A percentile compares a stretch with the other conserved stretches of the same genome.
These are phyloP conservation scores for Eira barbara DNA, from an alignment of 2,113 vertebrate species.

Conservation along the genomic window DNA sequence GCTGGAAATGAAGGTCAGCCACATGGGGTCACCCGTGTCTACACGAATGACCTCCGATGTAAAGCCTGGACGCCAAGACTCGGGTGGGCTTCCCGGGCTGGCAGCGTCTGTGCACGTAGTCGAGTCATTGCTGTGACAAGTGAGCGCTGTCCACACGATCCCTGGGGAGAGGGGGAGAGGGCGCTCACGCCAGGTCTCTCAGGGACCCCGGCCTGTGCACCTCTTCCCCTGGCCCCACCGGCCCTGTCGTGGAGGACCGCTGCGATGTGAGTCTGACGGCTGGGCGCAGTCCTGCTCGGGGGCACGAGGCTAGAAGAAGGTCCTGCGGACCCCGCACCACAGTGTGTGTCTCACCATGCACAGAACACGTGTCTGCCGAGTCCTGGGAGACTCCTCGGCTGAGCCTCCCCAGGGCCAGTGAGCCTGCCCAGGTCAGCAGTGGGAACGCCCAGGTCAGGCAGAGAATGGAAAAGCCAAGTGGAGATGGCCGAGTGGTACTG, in stretches of 20 bases:
- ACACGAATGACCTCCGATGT: neutral
- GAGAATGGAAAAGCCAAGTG: neutral
- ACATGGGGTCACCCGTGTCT: neutral
- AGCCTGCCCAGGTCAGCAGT: neutral
- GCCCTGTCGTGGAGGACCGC: too few species aligned
- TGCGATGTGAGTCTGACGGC: neutral
- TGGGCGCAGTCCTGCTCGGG: neutral
- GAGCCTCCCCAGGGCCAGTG: too few species aligned
- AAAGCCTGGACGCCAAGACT: neutral
- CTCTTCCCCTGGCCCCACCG: neutral
- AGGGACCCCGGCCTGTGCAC: neutral
- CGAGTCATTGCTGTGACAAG: neutral
- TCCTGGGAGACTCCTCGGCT: neutral
- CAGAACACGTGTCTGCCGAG: fast-evolving
- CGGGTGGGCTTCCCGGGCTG: neutral
- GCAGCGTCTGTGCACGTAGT: too few species aligned
- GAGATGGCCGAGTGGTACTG: too few species aligned
- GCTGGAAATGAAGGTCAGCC: neutral
- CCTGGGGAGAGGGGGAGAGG: neutral
- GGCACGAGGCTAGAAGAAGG: too few species aligned
- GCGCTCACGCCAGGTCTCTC: neutral
- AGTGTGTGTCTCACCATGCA: neutral
- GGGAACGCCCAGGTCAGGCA: too few species aligned
- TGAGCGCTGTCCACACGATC: neutral
- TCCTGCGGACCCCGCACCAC: fast-evolving